Percentiles rank a stretch among this genome's conserved stretches.
phyloP scores from a whole-genome alignment of 2,797 vertebrate genomes.

The Dallia pectoralis region DNA sequence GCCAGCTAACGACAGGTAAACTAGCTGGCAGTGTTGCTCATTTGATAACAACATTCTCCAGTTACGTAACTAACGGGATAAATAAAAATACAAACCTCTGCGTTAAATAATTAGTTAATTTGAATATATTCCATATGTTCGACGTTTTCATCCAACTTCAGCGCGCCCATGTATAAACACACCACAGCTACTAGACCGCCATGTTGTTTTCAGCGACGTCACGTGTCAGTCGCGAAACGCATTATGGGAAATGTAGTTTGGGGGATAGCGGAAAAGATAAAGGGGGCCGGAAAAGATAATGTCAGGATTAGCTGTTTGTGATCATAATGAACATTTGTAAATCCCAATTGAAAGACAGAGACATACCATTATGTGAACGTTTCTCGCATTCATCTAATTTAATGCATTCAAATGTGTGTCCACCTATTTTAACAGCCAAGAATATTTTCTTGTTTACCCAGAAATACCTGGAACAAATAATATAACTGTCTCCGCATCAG shows the following conservation, averaged over 20 bases:
- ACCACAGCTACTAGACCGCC: slow-evolving; percentile 42
- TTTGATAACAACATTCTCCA: neutral
- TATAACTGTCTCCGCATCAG: too few relatives aligned
- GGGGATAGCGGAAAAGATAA: too few relatives aligned
- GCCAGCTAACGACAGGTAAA: neutral
- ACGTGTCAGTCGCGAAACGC: neutral
- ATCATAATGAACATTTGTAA: too few relatives aligned
- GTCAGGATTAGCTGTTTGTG: too few relatives aligned
- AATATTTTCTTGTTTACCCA: too few relatives aligned
- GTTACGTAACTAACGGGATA: neutral
- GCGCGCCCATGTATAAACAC: slow-evolving; percentile 26
- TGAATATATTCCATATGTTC: neutral
- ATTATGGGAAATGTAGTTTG: slow-evolving; percentile 63
- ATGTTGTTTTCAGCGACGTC: slow-evolving; percentile 60
- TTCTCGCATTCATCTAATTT: too few relatives aligned
- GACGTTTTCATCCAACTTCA: neutral
- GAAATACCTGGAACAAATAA: too few relatives aligned
- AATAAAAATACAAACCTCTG: neutral
- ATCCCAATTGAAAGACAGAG: too few relatives aligned
- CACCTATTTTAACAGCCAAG: too few relatives aligned
- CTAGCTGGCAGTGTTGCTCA: neutral
- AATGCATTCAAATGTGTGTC: too few relatives aligned
- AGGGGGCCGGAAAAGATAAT: too few relatives aligned
- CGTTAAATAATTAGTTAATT: neutral
- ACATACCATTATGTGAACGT: too few relatives aligned